phyloP scores from a whole-genome alignment of 1,140 invertebrate species.

The Heliconius himera region DNA sequence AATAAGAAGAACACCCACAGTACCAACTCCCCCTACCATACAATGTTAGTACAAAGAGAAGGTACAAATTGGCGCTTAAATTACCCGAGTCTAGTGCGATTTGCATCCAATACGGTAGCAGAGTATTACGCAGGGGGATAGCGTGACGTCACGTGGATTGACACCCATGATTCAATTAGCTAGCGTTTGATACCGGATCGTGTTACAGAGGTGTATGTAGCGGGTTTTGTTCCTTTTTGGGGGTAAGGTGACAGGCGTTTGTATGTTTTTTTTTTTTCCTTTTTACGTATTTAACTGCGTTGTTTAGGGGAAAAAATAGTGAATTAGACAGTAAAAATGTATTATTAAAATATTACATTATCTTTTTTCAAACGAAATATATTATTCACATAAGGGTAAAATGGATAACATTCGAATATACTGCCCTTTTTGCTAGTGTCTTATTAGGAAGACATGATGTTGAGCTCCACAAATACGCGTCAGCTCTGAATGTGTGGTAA shows the following conservation, averaged over 20 bases:
- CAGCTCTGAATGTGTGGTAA: too few species aligned
- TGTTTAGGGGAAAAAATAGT: too few species aligned
- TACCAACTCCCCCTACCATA: constrained; percentile 23
- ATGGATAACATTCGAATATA: too few species aligned
- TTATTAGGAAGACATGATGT: too few species aligned
- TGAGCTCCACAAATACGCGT: too few species aligned
- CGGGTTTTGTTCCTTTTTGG: neutral
- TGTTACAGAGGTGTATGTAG: constrained; percentile 16
- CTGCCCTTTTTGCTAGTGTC: too few species aligned
- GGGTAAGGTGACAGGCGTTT: neutral
- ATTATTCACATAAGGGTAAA: too few species aligned
- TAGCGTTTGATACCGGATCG: constrained; percentile 16
- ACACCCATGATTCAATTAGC: constrained; percentile 35
- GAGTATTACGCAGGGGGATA: constrained; percentile 41
- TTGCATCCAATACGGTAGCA: constrained; percentile 54
- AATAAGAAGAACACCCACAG: neutral
- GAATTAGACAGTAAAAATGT: too few species aligned
- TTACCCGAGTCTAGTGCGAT: constrained; percentile 55
- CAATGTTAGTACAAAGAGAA: constrained; percentile 17
- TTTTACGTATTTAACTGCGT: neutral
- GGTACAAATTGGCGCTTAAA: constrained; percentile 54
- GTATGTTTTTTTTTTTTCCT: neutral
- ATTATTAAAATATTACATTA: too few species aligned
- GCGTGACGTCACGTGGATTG: constrained; percentile 27
- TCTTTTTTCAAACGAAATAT: too few species aligned